These are phyloP conservation scores for Eumerus sabulonum DNA, from an alignment of 2,888 invertebrate genomes.

Conservation along the genomic window DNA sequence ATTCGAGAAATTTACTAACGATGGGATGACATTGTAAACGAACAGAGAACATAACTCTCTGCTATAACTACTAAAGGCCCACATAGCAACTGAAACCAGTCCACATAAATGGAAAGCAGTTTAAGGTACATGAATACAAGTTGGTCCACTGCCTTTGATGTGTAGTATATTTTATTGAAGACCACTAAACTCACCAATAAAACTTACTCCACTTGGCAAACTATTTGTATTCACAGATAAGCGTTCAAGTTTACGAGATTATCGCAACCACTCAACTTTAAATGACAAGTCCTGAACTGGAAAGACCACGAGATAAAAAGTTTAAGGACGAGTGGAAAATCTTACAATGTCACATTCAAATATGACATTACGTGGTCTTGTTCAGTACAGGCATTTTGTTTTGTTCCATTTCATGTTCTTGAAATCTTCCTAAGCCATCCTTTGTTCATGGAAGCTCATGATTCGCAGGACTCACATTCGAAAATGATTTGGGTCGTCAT, in stretches of 20 bases:
- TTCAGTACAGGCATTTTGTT: too few relatives aligned
- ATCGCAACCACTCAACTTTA: slow-evolving; percentile 34
- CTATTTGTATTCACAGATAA: slow-evolving; percentile 30
- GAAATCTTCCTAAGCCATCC: too few relatives aligned
- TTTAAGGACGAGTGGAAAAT: slow-evolving; percentile 26
- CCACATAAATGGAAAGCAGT: too few relatives aligned
- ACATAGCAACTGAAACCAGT: too few relatives aligned
- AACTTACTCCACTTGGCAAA: slow-evolving; percentile 46
- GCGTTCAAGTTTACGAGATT: slow-evolving; percentile 48
- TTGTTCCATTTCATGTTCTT: too few relatives aligned
- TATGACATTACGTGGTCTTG: slow-evolving; percentile 47
- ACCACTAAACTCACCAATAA: slow-evolving; percentile 51
- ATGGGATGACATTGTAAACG: too few relatives aligned
- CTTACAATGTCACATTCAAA: slow-evolving; percentile 62
- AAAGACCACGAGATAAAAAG: slow-evolving; percentile 1
- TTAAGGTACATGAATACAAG: too few relatives aligned
- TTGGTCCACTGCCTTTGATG: neutral
- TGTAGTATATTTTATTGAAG: slow-evolving; percentile 13
- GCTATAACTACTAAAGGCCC: too few relatives aligned
- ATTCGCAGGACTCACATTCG: slow-evolving; percentile 44
- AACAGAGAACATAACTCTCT: neutral
- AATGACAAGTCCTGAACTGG: slow-evolving; percentile 28
- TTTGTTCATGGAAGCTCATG: slow-evolving; percentile 35
- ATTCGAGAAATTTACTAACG: neutral
- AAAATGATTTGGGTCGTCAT: slow-evolving; percentile 40